Evolutionary conservation across 2,888 invertebrate species (phyloP), one percentile per base, ranked within the genome.

Genomic region (Dichetophora obliterata): DNA sequence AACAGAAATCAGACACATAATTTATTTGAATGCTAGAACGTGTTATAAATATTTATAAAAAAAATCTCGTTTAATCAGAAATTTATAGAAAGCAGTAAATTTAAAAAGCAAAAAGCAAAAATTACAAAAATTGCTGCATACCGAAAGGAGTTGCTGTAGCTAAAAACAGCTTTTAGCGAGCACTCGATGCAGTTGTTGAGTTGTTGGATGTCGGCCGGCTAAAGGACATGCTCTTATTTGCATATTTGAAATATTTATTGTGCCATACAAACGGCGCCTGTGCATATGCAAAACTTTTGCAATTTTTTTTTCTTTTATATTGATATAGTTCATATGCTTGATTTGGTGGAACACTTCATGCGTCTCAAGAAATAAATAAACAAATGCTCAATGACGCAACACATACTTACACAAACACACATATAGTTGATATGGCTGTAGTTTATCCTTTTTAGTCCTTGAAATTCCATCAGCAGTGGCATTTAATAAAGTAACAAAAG

Each of bases 221-320:
- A 43, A 43, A 43, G 43, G 43, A 43, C 43, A 11, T 43, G 11
- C 43, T 43, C 2, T 14, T 24, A 59, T 71, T 71, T 71, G 71
- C 71, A 71, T 71, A 59, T 59, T 71, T 71, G 57, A 74, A 74
- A 54, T 66, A 74, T 66, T 66, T 54, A 74, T 54, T 50, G 69
- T 43, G 16, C 5, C 54, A 34, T 14, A 16, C 34, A n/a, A 11
- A 27, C n/a, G 72, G 22, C 65, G 74, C 74, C 48, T 66, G 54
- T 52, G 37, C 65, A 74, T 65, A 74, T 74, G 74, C 65, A 24
- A 22, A 24, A 6, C 54, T 43, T 16, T 74, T 74, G 43, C 43
- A 43, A 1, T 43, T 14, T 43, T 43, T 43, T 43, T 6, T 11
- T 43, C 2, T 43, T 43, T 43, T 11, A 19, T 66, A 74, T 74